These are phyloP conservation scores for Synergus itoensis DNA, from an alignment of 2,888 invertebrate species.

Conservation along the genomic window DNA sequence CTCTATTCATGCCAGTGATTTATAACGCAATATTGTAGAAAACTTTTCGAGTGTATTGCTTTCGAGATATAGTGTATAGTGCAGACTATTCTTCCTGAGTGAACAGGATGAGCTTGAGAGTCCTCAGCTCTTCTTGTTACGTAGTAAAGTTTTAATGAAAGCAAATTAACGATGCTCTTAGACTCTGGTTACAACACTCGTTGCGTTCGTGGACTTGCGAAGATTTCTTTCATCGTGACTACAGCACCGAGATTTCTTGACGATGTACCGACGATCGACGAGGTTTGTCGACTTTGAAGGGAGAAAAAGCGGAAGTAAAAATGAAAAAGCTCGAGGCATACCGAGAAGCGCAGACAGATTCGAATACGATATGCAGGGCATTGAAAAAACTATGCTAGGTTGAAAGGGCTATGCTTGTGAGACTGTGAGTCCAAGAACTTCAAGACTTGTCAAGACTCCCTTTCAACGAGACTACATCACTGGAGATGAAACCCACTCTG, in stretches of 20 bases:
- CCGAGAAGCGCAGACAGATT: constrained; percentile 23
- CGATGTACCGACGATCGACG: constrained; percentile 4
- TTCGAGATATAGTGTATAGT: not conserved
- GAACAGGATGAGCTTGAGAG: constrained; percentile 29
- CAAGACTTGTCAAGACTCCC: not conserved
- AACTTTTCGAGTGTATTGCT: constrained; percentile 26
- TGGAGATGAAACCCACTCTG: constrained; percentile 25
- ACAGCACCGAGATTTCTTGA: constrained; percentile 29
- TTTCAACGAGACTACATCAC: not conserved
- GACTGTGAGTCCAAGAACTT: constrained; percentile 1
- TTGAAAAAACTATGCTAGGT: constrained; percentile 10
- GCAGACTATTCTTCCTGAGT: constrained; percentile 19
- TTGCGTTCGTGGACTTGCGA: not conserved
- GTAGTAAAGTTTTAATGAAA: constrained; percentile 37
- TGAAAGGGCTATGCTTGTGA: constrained; percentile 15
- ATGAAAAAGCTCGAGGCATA: not conserved
- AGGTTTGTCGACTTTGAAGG: constrained; percentile 18
- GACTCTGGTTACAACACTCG: constrained; percentile 18
- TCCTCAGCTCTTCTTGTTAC: constrained; percentile 27
- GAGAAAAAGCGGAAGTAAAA: constrained; percentile 13
- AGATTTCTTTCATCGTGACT: constrained; percentile 19
- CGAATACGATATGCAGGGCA: constrained; percentile 38
- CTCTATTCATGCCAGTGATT: constrained; percentile 20
- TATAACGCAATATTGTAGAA: constrained; percentile 8
- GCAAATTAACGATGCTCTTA: constrained; percentile 30